Evolutionary conservation across 2,888 invertebrate species (phyloP), one percentile per base, ranked within the genome.

Genomic region (Drosophila mimetica): DNA sequence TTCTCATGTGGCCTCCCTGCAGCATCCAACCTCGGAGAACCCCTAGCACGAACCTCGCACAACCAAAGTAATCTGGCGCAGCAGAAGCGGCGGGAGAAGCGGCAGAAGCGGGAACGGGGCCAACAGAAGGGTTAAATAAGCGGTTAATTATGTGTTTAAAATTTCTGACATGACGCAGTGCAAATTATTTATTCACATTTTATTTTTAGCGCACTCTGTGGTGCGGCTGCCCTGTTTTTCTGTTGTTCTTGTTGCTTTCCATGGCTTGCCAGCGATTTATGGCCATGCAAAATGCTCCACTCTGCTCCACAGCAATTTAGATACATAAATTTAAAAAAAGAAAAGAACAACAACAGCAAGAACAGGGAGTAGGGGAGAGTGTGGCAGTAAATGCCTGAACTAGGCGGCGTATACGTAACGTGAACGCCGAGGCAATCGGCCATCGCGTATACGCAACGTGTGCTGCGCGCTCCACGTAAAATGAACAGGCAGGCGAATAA

Each of bases 121-220:
- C 59, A 73, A 66, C 75, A 83, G 75, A 72, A 78, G 85, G 89
- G 81, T 87, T 88, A 89, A 89, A 89, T 87, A 87, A 87, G 82
- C 81, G 79, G 84, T 83, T 88, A 89, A 89, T 89, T 89, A 88
- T 88, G 88, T 85, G 86, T 77, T 83, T 86, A 81, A 86, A 86
- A 83, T 82, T 82, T 85, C 75, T 85, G 82, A 82, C 82, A 86
- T 77, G 86, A 77, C 77, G 83, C 79, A 86, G 83, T 80, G 82
- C 79, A 83, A 80, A 83, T 85, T 85, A 86, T 83, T 83, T 86
- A 86, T 84, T 83, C 86, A 79, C 84, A 76, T 77, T 77, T 84
- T 82, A 85, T 86, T 86, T 82, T 79, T 85, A 75, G 77, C 79
- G 60, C 54, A 73, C 51, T 67, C 53, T n/a, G n/a, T n/a, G 55